Evolutionary conservation across 2,113 vertebrate species (phyloP).

Genomic region (Cettia cetti): DNA sequence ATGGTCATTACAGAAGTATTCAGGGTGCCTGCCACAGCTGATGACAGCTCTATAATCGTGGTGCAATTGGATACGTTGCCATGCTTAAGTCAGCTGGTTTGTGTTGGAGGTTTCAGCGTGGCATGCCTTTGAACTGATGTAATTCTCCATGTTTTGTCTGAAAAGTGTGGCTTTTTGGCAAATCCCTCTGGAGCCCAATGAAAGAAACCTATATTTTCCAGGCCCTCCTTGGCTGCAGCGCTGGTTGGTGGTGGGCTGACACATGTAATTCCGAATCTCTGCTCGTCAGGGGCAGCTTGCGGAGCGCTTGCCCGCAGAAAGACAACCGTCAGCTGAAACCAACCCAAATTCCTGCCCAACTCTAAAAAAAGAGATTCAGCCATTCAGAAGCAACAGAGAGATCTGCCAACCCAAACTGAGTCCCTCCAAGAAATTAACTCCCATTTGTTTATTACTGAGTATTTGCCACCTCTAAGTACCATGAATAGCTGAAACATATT

Average conservation of each 20-base stretch:
- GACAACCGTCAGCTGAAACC: neutral
- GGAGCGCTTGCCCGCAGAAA: neutral
- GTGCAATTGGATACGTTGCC: neutral
- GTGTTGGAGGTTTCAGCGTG: neutral
- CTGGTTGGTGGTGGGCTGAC: neutral
- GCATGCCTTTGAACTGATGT: slow-evolving; percentile 18
- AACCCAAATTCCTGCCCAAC: neutral
- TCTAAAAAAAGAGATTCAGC: neutral
- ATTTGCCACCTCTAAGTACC: neutral
- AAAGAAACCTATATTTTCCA: slow-evolving; percentile 19
- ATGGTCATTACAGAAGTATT: neutral
- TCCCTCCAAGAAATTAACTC: neutral
- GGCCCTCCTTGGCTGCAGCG: neutral
- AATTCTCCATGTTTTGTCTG: neutral
- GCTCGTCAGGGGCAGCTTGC: neutral
- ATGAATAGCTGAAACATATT: neutral
- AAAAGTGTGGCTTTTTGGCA: slow-evolving; percentile 20
- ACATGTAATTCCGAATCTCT: neutral
- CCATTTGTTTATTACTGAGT: neutral
- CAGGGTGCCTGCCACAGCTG: neutral
- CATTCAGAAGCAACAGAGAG: neutral
- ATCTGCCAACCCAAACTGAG: neutral
- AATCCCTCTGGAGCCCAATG: neutral
- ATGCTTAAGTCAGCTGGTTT: slow-evolving; percentile 15
- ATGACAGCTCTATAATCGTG: slow-evolving; percentile 27